Conservation (phyloP, 2,797 vertebrate genomes). For the Cirrhinus molitorella region DNA sequence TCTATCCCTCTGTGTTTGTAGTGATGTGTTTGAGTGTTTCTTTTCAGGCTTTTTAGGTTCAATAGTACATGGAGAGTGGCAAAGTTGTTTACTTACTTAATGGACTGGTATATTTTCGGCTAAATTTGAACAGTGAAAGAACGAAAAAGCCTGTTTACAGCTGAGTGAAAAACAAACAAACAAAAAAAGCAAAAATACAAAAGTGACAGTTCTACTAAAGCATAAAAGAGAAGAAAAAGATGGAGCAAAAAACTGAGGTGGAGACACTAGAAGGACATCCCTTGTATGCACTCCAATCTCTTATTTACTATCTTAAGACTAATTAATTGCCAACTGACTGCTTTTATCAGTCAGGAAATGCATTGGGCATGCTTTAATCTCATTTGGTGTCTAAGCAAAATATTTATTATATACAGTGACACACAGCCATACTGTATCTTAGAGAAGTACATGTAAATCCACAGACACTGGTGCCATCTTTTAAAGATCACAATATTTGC, state of each 20-base stretch:
- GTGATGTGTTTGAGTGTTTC: neutral
- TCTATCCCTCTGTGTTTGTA: slow-evolving; percentile 6
- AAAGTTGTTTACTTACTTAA: slow-evolving; percentile 48
- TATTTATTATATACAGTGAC: neutral
- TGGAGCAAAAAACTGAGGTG: too few relatives aligned
- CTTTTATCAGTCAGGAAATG: neutral
- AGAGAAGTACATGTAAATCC: neutral
- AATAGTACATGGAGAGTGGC: neutral
- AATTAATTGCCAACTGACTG: neutral
- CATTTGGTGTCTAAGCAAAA: neutral
- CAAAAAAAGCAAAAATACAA: neutral
- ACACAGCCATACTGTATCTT: neutral
- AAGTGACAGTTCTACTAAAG: neutral
- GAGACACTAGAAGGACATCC: neutral
- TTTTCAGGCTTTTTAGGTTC: slow-evolving; percentile 28
- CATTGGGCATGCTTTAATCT: slow-evolving; percentile 8
- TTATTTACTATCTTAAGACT: neutral
- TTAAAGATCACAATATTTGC: neutral
- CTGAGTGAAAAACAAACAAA: neutral
- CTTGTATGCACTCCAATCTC: neutral
- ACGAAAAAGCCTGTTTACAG: neutral
- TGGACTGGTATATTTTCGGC: slow-evolving; percentile 31
- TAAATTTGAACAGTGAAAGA: slow-evolving; percentile 15
- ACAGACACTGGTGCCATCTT: neutral
- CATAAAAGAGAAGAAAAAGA: neutral